Conservation (phyloP, 2,888 invertebrate genomes). For the Drosophila dives region DNA sequence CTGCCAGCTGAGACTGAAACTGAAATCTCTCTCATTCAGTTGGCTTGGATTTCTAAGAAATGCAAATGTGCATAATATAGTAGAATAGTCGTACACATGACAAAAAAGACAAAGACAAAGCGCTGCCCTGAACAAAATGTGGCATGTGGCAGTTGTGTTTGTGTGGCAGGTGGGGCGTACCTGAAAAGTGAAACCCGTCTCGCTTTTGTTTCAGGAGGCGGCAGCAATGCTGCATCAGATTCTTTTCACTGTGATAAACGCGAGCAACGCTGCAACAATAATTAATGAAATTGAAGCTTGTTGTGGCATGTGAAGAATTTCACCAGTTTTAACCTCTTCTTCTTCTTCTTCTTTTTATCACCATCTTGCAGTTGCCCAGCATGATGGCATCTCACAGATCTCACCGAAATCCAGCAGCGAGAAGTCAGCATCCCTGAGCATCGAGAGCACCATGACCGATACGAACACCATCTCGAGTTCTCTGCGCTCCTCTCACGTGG, state of each 20-base stretch:
- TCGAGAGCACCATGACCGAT: slow-evolving; percentile 76
- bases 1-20: slow-evolving; percentile 54
- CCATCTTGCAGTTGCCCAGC: slow-evolving; percentile 64
- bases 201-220: slow-evolving; percentile 38
- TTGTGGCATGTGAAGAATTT: slow-evolving; percentile 35
- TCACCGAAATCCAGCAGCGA: slow-evolving; percentile 88
- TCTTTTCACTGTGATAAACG: slow-evolving; percentile 43
- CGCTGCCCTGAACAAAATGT: slow-evolving; percentile 39
- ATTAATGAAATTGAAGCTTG: slow-evolving; percentile 44
- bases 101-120: slow-evolving; percentile 71
- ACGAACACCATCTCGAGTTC: slow-evolving; percentile 54
- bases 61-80: slow-evolving; percentile 62
- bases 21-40: slow-evolving; percentile 34
- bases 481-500: slow-evolving; percentile 44
- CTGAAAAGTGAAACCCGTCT: slow-evolving; percentile 66
- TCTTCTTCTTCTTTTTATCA: slow-evolving; percentile 2
- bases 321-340: slow-evolving; percentile 12
- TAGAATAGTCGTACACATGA: slow-evolving; percentile 32
- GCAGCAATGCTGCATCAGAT: slow-evolving; percentile 27
- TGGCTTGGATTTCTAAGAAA: slow-evolving; percentile 53
- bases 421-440: slow-evolving; percentile 51
- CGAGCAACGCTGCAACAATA: slow-evolving; percentile 27
- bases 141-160: slow-evolving; percentile 15
- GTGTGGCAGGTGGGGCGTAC: slow-evolving; percentile 25
- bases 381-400: slow-evolving; percentile 87